A percentile compares a stretch with the other conserved stretches of the same genome.
Conservation (phyloP, 1,140 invertebrate genomes). For the Euura saliciscinereae region DNA sequence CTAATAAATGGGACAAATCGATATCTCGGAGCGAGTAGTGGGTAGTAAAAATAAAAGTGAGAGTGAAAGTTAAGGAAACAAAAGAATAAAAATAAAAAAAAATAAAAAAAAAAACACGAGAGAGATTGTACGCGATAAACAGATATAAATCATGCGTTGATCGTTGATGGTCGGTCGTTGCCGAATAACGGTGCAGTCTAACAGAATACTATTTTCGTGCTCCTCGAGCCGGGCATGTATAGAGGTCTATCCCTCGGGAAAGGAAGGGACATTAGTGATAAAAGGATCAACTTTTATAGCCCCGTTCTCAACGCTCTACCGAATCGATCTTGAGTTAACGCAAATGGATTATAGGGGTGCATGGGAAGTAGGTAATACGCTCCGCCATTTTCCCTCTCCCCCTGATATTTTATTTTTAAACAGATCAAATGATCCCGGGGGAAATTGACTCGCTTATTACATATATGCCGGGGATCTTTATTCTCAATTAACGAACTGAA, state of each 20-base stretch:
- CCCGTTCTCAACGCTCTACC: background rate
- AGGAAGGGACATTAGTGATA: background rate
- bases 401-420: background rate
- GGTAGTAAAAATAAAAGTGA: too few relatives aligned
- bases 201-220: conserved; percentile 4
- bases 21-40: too few relatives aligned
- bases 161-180: background rate
- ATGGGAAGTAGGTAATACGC: background rate
- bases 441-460: too few relatives aligned
- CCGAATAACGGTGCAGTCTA: background rate
- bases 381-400: background rate
- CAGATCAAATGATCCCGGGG: too few relatives aligned
- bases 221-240: background rate
- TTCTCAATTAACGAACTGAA: too few relatives aligned
- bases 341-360: background rate
- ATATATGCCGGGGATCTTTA: too few relatives aligned
- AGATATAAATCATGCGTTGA: background rate
- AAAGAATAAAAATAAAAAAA: too few relatives aligned
- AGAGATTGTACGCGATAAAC: too few relatives aligned
- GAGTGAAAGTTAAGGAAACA: too few relatives aligned
- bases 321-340: conserved; percentile 7
- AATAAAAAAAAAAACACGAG: too few relatives aligned
- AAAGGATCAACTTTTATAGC: conserved; percentile 7
- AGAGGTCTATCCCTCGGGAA: background rate
- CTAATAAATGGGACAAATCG: too few relatives aligned